phyloP scores from a whole-genome alignment of 1,140 invertebrate genomes.

The Drosophila ananassae region DNA sequence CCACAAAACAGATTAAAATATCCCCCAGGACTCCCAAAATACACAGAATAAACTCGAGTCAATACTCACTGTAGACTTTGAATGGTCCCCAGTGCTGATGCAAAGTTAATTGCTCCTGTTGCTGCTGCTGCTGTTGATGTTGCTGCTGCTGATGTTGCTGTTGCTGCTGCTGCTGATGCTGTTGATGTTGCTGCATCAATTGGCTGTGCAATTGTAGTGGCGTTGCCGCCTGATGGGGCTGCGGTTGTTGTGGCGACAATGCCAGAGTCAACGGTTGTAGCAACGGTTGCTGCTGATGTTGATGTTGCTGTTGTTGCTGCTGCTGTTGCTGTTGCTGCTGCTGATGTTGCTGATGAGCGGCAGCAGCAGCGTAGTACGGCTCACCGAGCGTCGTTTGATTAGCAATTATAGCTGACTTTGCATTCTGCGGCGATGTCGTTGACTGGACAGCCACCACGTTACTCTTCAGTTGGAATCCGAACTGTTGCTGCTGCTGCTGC shows the following conservation, averaged over 20 bases:
- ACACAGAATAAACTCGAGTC: conserved; percentile 22
- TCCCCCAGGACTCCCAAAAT: neutral
- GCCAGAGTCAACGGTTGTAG: conserved; percentile 74
- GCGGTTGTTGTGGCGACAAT: conserved; percentile 77
- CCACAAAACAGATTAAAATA: conserved; percentile 11
- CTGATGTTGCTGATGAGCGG: conserved; percentile 32
- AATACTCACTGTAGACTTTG: conserved; percentile 88
- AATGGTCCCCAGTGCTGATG: conserved; percentile 84
- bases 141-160: conserved; percentile 68
- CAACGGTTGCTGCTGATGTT: conserved; percentile 65
- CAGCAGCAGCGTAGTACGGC: conserved; percentile 44
- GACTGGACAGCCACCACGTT: conserved; percentile 68
- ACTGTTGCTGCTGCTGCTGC: conserved; percentile 71
- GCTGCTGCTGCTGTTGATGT: conserved; percentile 62
- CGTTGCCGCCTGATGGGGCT: conserved; percentile 59
- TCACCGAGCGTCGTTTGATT: conserved; percentile 77
- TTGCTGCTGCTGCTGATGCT: conserved; percentile 46
- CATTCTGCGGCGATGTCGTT: conserved; percentile 77
- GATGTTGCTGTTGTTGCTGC: conserved; percentile 83
- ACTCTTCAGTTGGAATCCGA: conserved; percentile 74
- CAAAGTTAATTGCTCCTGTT: conserved; percentile 76
- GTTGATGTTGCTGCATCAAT: conserved; percentile 78
- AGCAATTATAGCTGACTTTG: conserved; percentile 82
- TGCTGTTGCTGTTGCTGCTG: conserved; percentile 81
- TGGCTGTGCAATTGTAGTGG: conserved; percentile 72